Base-by-base conservation (phyloP, 2,797 vertebrate species). In the Taeniopygia guttata region DNA sequence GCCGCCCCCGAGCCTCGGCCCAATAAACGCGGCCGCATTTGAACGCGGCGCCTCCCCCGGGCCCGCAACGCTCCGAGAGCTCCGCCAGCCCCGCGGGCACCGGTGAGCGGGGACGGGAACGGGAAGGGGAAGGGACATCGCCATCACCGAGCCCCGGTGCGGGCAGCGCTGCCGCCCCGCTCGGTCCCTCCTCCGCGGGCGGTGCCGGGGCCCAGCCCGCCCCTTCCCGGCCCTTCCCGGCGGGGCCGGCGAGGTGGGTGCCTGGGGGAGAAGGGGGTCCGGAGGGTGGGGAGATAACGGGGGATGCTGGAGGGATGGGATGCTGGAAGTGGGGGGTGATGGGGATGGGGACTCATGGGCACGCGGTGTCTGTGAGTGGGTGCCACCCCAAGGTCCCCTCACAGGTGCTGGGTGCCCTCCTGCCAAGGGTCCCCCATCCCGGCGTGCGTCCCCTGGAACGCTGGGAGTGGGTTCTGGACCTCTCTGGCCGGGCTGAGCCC, bases 21-120 rank as follows among this genome's bases (percentile, higher is more conserved):
- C 94, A 95, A 93, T 95, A 89, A 92, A 87, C 94, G 69, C 45
- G 10, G 82, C 92, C n/a, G 89, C 70, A 92, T 95, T 93, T 89
- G 89, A 93, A 89, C 49, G 23, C 64, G 23, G 85, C 27, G 0
- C 94, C 94, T 87, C 90, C 93, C 45, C n/a, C 69, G 27, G 4
- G 0, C 25, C 74, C 29, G 49, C 26, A 46, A 32, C 64, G 48
- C 52, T 26, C 14, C 14, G 55, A 40, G 40, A 42, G 78, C 55
- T 51, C 54, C 54, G 62, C 63, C 52, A 74, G 38, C 55, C 27
- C 72, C 84, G 84, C 60, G 58, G 69, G 38, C 49, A 84, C 56
- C 70, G 92, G 92, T 91, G 58, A 85, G 46, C 19, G 38, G 13
- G 56, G 18, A 11, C 7, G 34, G 23, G 8, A 5, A 9, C 6